Conservation (phyloP, 2,113 vertebrate species). For the Amazona vittata region DNA sequence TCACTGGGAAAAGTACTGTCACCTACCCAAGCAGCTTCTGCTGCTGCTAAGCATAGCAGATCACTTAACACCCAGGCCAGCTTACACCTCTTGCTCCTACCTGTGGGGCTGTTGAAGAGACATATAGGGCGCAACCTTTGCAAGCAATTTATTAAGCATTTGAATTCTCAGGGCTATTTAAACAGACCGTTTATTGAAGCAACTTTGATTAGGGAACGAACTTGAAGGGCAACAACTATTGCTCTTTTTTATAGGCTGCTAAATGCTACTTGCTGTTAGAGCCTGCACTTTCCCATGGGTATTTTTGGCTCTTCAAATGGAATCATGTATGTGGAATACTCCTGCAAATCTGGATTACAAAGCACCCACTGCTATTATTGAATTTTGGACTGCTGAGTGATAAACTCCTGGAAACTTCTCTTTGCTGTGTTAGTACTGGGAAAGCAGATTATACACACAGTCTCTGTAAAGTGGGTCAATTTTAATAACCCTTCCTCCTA, state of each 20-base stretch:
- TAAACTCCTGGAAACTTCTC: neutral
- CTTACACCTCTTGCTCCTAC: neutral
- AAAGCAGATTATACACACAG: neutral
- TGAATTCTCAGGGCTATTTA: neutral
- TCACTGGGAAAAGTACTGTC: neutral
- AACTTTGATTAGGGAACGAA: neutral
- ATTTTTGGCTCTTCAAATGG: neutral
- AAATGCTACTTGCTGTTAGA: neutral
- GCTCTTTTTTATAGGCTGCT: neutral
- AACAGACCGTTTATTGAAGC: neutral
- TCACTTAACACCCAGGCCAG: neutral
- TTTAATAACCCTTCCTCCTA: conserved; percentile 9
- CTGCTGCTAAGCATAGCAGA: neutral
- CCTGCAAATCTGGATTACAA: neutral
- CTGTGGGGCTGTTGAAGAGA: neutral
- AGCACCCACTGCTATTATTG: neutral
- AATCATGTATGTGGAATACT: neutral
- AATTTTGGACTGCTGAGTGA: neutral
- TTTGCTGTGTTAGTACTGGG: neutral
- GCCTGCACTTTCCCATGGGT: neutral
- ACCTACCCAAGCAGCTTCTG: neutral
- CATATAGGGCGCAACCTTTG: neutral
- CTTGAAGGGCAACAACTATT: neutral
- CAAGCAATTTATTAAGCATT: neutral
- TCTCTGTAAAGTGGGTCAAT: neutral